Evolutionary conservation across 2,113 vertebrate genomes (phyloP), one percentile per base, ranked within the genome.

Genomic region (Galbula dea): DNA sequence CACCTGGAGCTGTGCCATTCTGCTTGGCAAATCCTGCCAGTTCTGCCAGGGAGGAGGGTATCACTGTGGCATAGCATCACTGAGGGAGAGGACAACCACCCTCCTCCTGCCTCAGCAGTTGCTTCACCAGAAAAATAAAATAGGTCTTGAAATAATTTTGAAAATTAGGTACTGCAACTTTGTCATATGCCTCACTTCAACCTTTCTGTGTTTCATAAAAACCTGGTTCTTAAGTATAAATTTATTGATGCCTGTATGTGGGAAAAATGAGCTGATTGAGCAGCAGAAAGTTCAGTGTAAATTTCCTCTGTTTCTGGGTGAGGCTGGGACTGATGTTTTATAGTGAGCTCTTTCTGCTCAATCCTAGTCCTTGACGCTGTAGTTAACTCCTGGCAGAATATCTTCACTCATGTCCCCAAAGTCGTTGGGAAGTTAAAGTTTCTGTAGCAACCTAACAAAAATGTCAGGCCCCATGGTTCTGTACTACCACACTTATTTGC

Each of bases 391-490:
- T 43, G 19, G 21, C 48, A 91, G 63, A 72, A 26, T n/a, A 71
- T 29, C 57, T 89, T 78, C 39, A 58, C 26, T 84, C 16, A 9
- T 48, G 22, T 48, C 46, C 63, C 66, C 41, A 83, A 82, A 89
- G 61, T 5, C 43, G 9, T 37, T 58, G 34, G 17, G 29, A 83
- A 37, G 12, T 67, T 66, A 30, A 85, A 68, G 55, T 26, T 54
- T 41, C 49, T 10, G 1, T 41, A 76, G 27, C 37, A 58, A 65
- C 21, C 12, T 88, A 74, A 66, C 34, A 49, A 12, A 32, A 59
- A 16, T 48, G 41, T 20, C 0, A 0, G 34, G 14, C 26, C 9
- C n/a, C 4, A 1, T 49, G 66, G 22, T 12, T 66, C 72, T 71
- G 30, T 62, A 41, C 24, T 67, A 16, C 69, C 55, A 61, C 34